Evolutionary conservation across 2,797 vertebrate genomes (phyloP).

Genomic region (Margarornis squamiger): DNA sequence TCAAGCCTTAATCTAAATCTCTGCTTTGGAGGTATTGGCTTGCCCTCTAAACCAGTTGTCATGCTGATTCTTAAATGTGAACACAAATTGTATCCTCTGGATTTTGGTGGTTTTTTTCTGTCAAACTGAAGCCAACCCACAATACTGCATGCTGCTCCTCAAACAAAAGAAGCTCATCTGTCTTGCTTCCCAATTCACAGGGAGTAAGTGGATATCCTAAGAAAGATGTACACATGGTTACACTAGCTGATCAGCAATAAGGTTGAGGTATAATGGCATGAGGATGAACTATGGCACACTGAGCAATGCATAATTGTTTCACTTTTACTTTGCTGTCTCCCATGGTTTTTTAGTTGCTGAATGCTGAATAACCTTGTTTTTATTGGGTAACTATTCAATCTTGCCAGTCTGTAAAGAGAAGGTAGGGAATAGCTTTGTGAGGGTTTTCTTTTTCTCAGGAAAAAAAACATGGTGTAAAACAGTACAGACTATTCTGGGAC

Average conservation of each 20-base stretch:
- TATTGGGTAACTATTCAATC: not conserved
- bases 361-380: not conserved
- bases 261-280: not conserved
- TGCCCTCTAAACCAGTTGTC: not conserved
- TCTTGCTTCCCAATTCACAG: not conserved
- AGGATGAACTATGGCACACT: not conserved
- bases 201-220: not conserved
- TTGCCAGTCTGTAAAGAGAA: not conserved
- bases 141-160: not conserved
- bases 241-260: not conserved
- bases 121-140: not conserved
- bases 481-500: not conserved
- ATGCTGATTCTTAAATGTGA: not conserved
- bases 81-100: not conserved
- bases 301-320: not conserved
- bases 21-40: not conserved
- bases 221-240: not conserved
- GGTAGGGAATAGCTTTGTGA: not conserved
- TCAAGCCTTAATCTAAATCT: not conserved
- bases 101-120: fast-evolving
- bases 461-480: not conserved
- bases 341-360: not conserved
- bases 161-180: not conserved
- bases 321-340: not conserved
- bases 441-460: not conserved